phyloP scores from a whole-genome alignment of 2,888 invertebrate species.

The Taphrorychus bicolor region DNA sequence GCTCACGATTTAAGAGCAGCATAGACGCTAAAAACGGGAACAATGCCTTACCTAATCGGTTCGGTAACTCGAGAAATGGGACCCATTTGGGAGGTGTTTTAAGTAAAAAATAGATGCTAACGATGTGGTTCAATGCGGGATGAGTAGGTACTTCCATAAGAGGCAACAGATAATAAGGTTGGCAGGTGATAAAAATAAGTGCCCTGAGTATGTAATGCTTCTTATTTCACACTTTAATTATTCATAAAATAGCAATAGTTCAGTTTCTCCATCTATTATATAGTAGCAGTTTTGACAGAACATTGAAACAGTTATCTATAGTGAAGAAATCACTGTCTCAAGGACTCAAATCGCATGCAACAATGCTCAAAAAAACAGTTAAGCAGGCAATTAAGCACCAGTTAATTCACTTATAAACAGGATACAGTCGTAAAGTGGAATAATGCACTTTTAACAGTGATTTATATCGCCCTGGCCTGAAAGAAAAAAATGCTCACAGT shows the following conservation, averaged over 20 bases:
- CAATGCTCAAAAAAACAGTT: neutral
- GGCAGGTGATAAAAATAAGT: too few species aligned
- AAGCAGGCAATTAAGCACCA: conserved; percentile 3
- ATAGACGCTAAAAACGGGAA: neutral
- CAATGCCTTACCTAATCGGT: neutral
- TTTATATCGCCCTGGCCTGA: conserved; percentile 6
- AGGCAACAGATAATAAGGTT: too few species aligned
- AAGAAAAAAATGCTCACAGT: conserved; percentile 21
- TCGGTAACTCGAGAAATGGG: neutral
- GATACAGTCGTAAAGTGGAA: conserved; percentile 2
- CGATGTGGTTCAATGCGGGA: neutral
- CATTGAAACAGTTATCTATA: too few species aligned
- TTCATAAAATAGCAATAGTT: too few species aligned
- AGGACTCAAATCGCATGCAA: neutral
- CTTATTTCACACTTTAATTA: too few species aligned
- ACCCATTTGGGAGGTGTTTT: neutral
- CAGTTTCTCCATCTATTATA: too few species aligned
- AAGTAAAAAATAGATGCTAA: neutral
- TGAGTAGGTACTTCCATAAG: neutral
- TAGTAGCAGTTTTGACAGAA: too few species aligned
- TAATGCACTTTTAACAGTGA: conserved; percentile 15
- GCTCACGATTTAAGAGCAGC: neutral
- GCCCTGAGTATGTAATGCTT: too few species aligned
- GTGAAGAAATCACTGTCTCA: neutral
- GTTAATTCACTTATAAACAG: conserved; percentile 4